A percentile compares a stretch with the other conserved stretches of the same genome.
phyloP scores from a whole-genome alignment of 2,113 vertebrate genomes.

The Bombycilla garrulus region DNA sequence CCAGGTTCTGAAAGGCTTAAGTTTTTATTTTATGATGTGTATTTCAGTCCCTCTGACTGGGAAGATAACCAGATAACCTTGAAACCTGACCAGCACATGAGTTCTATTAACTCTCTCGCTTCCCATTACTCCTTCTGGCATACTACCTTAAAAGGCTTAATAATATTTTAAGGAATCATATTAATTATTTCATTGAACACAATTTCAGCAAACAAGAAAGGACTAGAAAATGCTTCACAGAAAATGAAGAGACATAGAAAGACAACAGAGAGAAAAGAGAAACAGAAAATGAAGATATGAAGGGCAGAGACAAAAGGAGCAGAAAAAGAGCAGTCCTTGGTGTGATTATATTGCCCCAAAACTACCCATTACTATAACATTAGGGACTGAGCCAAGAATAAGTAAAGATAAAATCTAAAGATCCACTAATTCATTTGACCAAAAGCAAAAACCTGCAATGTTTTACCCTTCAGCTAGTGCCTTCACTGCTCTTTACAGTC shows the following conservation, averaged over 20 bases:
- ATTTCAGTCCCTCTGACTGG: not conserved
- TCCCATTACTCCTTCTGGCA: not conserved
- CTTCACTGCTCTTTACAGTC: not conserved
- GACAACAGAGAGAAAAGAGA: not conserved
- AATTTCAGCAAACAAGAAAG: not conserved
- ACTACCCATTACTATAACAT: not conserved
- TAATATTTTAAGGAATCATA: not conserved
- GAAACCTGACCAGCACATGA: not conserved
- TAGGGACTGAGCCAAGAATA: not conserved
- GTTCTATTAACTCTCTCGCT: rapidly evolving
- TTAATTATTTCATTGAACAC: not conserved
- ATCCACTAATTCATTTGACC: not conserved
- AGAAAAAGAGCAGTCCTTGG: not conserved
- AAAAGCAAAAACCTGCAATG: not conserved
- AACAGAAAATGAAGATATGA: not conserved
- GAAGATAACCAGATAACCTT: not conserved
- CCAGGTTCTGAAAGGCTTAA: not conserved
- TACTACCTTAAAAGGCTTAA: not conserved
- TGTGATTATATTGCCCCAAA: not conserved
- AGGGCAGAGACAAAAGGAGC: not conserved
- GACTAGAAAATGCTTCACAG: not conserved
- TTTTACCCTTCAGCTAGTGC: not conserved
- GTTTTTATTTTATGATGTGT: not conserved
- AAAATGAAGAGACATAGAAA: not conserved
- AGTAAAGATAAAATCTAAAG: not conserved